Conservation (phyloP, 2,797 vertebrate genomes). For the Masticophis lateralis region DNA sequence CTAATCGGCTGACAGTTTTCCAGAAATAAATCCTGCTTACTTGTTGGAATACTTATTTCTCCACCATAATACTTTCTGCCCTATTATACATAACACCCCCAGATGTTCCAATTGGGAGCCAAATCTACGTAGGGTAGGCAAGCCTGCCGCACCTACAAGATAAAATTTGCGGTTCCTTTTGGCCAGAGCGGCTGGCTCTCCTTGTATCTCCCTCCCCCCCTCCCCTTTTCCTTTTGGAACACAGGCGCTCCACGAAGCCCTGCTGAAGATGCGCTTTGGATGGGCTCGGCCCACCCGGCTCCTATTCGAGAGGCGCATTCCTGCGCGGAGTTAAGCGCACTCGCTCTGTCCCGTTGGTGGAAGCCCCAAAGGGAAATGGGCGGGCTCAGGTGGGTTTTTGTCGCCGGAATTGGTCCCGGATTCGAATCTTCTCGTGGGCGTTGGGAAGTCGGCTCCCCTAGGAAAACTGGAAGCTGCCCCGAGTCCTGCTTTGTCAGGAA, state of each 20-base stretch:
- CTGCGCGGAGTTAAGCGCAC: not conserved
- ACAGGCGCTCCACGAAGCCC: not conserved
- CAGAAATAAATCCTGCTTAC: not conserved
- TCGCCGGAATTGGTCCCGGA: not conserved
- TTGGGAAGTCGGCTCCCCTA: not conserved
- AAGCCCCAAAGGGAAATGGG: not conserved
- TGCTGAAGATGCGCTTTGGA: not conserved
- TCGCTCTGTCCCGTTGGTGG: no score
- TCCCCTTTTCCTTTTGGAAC: not conserved
- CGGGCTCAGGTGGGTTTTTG: not conserved
- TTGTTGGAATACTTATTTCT: not conserved
- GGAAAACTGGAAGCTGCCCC: not conserved
- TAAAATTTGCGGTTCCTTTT: not conserved
- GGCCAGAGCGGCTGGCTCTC: not conserved
- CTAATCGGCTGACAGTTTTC: not conserved
- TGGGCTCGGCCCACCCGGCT: not conserved
- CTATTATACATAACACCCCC: not conserved
- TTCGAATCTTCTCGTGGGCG: not conserved
- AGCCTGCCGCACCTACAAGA: not conserved
- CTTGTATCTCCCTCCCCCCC: no score
- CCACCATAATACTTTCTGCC: not conserved
- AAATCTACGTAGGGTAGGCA: not conserved
- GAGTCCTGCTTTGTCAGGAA: constrained; percentile 27
- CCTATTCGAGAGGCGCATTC: not conserved
- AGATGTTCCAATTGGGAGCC: not conserved